A percentile compares a stretch with the other conserved stretches of the same genome.
These are phyloP conservation scores for Lophochroa leadbeateri DNA, from an alignment of 2,113 vertebrate species.

Conservation along the genomic window DNA sequence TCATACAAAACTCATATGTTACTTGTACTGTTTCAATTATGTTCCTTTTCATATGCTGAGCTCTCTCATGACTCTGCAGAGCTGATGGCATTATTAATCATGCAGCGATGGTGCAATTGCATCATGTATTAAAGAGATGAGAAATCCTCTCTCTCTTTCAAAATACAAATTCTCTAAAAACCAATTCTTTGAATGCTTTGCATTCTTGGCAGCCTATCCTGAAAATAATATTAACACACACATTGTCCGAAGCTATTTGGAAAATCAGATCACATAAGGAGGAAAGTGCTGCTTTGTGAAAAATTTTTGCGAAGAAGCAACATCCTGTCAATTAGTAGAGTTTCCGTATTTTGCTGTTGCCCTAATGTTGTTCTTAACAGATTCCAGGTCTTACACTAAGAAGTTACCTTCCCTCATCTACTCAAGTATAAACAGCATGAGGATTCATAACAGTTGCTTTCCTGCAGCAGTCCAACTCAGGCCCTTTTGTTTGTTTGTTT, in stretches of 20 bases:
- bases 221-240: not conserved
- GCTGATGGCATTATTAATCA: not conserved
- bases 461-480: not conserved
- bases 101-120: not conserved
- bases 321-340: not conserved
- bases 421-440: not conserved
- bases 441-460: not conserved
- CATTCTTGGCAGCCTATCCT: not conserved
- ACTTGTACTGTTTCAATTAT: not conserved
- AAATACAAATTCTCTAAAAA: not conserved
- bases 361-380: not conserved
- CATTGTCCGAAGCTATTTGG: not conserved
- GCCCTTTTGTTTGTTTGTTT: not conserved
- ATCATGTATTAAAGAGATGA: not conserved
- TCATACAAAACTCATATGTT: not conserved
- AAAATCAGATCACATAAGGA: not conserved
- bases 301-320: not conserved
- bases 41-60: not conserved
- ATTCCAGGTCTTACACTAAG: not conserved
- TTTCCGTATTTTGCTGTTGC: not conserved
- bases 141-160: not conserved
- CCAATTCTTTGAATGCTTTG: not conserved
- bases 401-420: not conserved
- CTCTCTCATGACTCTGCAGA: not conserved
- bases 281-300: not conserved